A percentile compares a stretch with the other conserved stretches of the same genome.
Conservation (phyloP, 2,888 invertebrate genomes). For the Hybos culiciformis region DNA sequence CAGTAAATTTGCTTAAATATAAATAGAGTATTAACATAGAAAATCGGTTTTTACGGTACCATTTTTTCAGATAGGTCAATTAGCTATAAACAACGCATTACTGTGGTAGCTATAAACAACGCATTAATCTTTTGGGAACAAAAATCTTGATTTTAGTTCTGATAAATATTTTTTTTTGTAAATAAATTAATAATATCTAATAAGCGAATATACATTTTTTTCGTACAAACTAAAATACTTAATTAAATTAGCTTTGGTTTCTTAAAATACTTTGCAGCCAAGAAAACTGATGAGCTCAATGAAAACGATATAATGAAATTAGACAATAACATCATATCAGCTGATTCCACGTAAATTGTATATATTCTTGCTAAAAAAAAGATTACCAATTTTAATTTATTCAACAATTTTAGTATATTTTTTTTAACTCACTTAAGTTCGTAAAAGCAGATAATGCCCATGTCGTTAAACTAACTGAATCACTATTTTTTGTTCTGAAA, state of each 20-base stretch:
- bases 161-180: too few species aligned
- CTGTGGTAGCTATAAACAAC: too few species aligned
- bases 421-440: conserved; percentile 54
- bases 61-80: too few species aligned
- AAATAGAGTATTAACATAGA: too few species aligned
- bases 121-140: too few species aligned
- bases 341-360: conserved; percentile 66
- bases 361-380: conserved; percentile 58
- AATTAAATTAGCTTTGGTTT: conserved; percentile 30
- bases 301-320: conserved; percentile 60
- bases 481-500: conserved; percentile 52
- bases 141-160: too few species aligned
- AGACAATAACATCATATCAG: conserved; percentile 52
- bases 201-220: too few species aligned
- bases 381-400: not conserved
- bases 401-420: not conserved
- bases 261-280: conserved; percentile 55
- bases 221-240: too few species aligned
- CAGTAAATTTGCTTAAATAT: too few species aligned
- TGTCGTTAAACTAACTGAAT: conserved; percentile 62
- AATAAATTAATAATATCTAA: too few species aligned
- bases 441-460: conserved; percentile 73
- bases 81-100: too few species aligned
- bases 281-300: conserved; percentile 55
- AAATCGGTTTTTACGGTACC: too few species aligned